Evolutionary conservation across 2,113 vertebrate species (phyloP).

Genomic region (Psittacara wagleri): DNA sequence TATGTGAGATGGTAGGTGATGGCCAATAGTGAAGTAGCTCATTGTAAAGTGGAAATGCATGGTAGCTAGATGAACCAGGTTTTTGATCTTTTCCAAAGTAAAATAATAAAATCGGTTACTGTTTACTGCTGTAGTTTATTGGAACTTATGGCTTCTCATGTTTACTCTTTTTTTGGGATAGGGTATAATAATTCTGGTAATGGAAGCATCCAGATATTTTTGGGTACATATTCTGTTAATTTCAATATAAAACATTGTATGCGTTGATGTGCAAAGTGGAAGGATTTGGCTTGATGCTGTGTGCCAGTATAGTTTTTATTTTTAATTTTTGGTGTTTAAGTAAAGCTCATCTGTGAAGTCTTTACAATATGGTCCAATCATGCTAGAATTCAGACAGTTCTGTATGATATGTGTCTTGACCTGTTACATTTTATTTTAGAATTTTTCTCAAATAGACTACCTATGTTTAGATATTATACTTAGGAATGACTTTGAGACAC

Average conservation of each 20-base stretch:
- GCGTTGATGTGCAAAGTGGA: background rate
- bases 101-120: background rate
- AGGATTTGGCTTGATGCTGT: background rate
- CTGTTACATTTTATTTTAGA: background rate
- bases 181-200: background rate
- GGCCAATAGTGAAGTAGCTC: background rate
- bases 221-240: background rate
- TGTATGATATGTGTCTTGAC: background rate
- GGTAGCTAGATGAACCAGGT: background rate
- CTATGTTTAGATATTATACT: background rate
- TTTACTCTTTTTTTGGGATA: background rate
- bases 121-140: background rate
- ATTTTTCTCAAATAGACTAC: background rate
- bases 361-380: background rate
- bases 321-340: background rate
- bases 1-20: background rate
- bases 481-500: background rate
- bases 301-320: background rate
- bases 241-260: background rate
- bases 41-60: background rate
- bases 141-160: background rate
- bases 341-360: background rate
- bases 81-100: background rate
- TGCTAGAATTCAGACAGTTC: background rate
- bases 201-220: background rate